Evolutionary conservation across 2,888 invertebrate genomes (phyloP).

Genomic region (Tridacna gigas): DNA sequence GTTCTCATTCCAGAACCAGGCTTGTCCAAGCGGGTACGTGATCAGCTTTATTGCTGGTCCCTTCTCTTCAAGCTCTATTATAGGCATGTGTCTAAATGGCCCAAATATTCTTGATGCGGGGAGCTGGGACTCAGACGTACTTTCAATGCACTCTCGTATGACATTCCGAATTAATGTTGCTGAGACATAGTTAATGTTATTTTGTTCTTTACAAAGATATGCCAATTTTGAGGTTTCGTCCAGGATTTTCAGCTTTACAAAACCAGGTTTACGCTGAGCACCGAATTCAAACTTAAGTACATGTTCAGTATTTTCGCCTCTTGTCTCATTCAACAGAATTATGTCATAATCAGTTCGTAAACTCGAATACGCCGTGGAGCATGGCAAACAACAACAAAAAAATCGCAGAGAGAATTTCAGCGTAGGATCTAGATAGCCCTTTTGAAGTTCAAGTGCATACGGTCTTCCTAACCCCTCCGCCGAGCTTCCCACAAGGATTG

Average conservation of each 20-base stretch:
- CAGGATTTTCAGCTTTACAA: neutral
- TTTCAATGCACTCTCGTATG: neutral
- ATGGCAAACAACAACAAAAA: conserved; percentile 37
- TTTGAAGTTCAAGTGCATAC: conserved; percentile 32
- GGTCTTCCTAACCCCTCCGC: conserved; percentile 23
- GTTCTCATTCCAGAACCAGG: conserved; percentile 49
- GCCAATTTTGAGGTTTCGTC: neutral
- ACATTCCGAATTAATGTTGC: neutral
- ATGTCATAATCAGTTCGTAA: conserved; percentile 34
- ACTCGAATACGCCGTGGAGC: conserved; percentile 32
- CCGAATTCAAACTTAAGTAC: neutral
- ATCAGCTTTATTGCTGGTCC: conserved; percentile 40
- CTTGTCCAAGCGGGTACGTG: conserved; percentile 39
- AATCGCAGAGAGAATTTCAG: conserved; percentile 25
- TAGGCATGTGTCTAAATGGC: conserved; percentile 25
- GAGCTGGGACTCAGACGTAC: conserved; percentile 18
- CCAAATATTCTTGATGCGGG: conserved; percentile 44
- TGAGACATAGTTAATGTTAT: neutral
- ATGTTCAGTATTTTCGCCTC: neutral
- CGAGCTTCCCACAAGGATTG: conserved; percentile 24
- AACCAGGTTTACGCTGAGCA: neutral
- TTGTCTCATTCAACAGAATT: conserved; percentile 10
- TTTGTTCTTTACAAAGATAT: neutral
- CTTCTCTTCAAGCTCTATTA: conserved; percentile 38
- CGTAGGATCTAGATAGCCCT: conserved; percentile 25